Base-by-base conservation (phyloP, 2,797 vertebrate genomes). In the Crax fasciolata region DNA sequence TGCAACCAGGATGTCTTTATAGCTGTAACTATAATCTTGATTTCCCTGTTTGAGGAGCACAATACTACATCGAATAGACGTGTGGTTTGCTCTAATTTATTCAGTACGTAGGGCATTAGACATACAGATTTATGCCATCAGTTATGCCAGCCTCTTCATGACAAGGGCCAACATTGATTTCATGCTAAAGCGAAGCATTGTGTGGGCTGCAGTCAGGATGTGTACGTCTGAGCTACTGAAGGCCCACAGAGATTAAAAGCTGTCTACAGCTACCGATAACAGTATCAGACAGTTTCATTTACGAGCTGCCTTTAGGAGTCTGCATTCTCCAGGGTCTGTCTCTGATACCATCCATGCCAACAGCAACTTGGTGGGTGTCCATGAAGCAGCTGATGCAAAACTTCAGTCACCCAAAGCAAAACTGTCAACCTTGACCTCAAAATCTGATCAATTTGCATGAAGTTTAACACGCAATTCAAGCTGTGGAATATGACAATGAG, bases 191-290 rank as follows among this genome's bases (percentile, higher is more conserved):
- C 54, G 70, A 61, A 54, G 49, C 59, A 39, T 21, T 79, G 27
- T 54, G 70, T 73, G 59, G 83, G 55, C 55, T 77, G 61, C 74
- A 81, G 61, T 81, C 55, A 77, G 70, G 51, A 76, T 63, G 65
- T n/a, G 30, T 46, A 8, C 13, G 30, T 59, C 70, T 54, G 55
- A 90, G 55, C 35, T 77, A 9, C n/a, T 3, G 55, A 48, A 73
- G 70, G 39, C 74, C 74, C 9, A 3, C 23, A 28, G 74, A 80
- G 68, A 86, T 67, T 89, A 91, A 83, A 89, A 80, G 49, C 76
- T 89, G 58, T 76, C 77, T 89, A 79, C 28, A 55, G 66, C 32
- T 91, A 41, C 74, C 0, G 61, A 55, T 73, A 84, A 72, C 54
- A 9, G 35, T 32, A 55, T 63, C 85, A 73, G 82, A 72, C 78